phyloP scores from a whole-genome alignment of 2,888 invertebrate species.

The Nomada flava region DNA sequence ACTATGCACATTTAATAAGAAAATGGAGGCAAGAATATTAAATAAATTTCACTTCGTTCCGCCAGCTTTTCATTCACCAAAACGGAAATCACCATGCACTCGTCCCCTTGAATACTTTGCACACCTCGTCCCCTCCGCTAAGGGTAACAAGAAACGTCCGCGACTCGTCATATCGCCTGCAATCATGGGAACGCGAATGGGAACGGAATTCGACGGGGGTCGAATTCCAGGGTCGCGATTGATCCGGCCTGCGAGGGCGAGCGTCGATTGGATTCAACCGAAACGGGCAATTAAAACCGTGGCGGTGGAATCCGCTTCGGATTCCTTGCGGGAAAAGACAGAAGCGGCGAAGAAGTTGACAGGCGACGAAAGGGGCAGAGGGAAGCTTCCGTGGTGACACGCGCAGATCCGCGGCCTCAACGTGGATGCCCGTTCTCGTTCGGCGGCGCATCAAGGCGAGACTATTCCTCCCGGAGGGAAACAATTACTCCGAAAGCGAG shows the following conservation, averaged over 20 bases:
- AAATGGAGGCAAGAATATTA: too few relatives aligned
- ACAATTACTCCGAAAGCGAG: slow-evolving; percentile 75
- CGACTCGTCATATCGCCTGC: slow-evolving; percentile 19
- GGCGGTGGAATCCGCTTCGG: slow-evolving; percentile 48
- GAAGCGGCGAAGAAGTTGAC: slow-evolving; percentile 42
- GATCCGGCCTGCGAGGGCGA: slow-evolving; percentile 25
- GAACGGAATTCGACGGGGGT: not conserved
- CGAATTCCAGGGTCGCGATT: slow-evolving; percentile 48
- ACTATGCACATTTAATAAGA: too few relatives aligned
- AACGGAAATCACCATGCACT: too few relatives aligned
- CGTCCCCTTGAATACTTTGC: too few relatives aligned
- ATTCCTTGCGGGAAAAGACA: slow-evolving; percentile 50
- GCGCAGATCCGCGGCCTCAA: slow-evolving; percentile 63
- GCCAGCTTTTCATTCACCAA: too few relatives aligned
- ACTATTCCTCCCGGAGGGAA: slow-evolving; percentile 59
- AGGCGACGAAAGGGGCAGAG: slow-evolving; percentile 8
- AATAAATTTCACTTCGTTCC: too few relatives aligned
- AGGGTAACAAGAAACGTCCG: too few relatives aligned
- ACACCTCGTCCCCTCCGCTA: too few relatives aligned
- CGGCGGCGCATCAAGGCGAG: slow-evolving; percentile 66
- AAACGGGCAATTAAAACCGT: slow-evolving; percentile 63
- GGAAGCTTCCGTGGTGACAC: slow-evolving; percentile 56
- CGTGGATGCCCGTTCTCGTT: slow-evolving; percentile 24
- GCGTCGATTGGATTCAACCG: slow-evolving; percentile 51
- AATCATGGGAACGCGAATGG: slow-evolving; percentile 23